phyloP scores from a whole-genome alignment of 2,113 vertebrate genomes.

The Neogale vison region DNA sequence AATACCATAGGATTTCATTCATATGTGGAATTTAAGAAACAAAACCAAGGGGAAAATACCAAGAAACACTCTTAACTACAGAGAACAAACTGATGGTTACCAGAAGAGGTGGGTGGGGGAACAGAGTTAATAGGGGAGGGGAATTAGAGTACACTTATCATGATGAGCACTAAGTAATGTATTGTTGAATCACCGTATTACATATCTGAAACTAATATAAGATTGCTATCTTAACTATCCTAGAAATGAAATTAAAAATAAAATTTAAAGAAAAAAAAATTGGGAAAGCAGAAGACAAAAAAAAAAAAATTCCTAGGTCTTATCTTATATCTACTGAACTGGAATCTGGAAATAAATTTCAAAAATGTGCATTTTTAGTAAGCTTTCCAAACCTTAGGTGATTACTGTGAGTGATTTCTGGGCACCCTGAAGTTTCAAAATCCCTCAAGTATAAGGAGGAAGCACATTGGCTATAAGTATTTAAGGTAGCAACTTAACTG shows the following conservation, averaged over 20 bases:
- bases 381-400: background rate
- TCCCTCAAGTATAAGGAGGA: background rate
- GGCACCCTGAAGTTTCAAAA: background rate
- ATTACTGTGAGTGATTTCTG: background rate
- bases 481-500: background rate
- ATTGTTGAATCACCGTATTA: background rate
- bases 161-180: background rate
- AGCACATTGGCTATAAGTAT: background rate
- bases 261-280: background rate
- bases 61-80: background rate
- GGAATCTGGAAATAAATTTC: background rate
- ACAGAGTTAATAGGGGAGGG: background rate
- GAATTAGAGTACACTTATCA: background rate
- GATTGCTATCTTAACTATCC: background rate
- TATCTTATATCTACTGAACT: background rate
- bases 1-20: background rate
- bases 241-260: background rate
- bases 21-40: background rate
- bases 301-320: background rate
- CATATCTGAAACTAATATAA: background rate
- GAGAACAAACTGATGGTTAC: background rate
- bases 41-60: background rate
- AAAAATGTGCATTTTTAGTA: background rate
- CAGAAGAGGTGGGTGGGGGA: background rate
- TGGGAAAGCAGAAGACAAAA: background rate